phyloP scores from a whole-genome alignment of 1,140 invertebrate genomes.

The Lepidurus arcticus region DNA sequence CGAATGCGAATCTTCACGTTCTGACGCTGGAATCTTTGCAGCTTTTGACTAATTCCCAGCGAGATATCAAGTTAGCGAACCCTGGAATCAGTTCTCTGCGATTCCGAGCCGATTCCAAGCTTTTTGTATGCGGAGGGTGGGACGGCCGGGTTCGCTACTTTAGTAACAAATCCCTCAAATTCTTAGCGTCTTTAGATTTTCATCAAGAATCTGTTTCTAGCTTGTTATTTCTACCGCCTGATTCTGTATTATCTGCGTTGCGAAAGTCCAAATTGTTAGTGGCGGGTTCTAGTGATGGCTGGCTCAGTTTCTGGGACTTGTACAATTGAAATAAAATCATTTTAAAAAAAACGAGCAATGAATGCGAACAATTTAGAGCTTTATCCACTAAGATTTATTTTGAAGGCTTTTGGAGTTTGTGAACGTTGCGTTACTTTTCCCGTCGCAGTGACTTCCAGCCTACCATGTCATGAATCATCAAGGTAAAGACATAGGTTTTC shows the following conservation, averaged over 20 bases:
- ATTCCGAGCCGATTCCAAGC: constrained; percentile 16
- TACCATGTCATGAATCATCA: not conserved
- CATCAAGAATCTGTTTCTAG: constrained; percentile 32
- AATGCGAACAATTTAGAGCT: too few relatives aligned
- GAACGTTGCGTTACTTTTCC: not conserved
- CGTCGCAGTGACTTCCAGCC: not conserved
- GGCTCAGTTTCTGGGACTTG: constrained; percentile 30
- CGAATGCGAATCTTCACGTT: not conserved
- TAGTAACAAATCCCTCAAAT: constrained; percentile 20
- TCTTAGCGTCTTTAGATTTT: constrained; percentile 23
- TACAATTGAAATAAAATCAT: constrained; percentile 21
- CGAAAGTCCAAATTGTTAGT: constrained; percentile 16
- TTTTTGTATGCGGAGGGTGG: constrained; percentile 29
- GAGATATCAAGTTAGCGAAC: constrained; percentile 32
- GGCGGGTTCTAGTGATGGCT: constrained; percentile 23
- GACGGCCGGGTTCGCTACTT: constrained; percentile 29
- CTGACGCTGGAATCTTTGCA: not conserved
- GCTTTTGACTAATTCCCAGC: not conserved
- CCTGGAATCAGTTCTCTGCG: constrained; percentile 21
- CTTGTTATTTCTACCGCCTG: constrained; percentile 26
- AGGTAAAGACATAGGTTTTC: constrained; percentile 14
- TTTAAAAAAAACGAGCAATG: not conserved
- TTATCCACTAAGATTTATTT: not conserved
- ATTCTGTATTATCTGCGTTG: not conserved
- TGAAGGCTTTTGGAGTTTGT: not conserved